A percentile compares a stretch with the other conserved stretches of the same genome.
Evolutionary conservation across 2,888 invertebrate species (phyloP).

Genomic region (Scaptomyza cyrtandrae): DNA sequence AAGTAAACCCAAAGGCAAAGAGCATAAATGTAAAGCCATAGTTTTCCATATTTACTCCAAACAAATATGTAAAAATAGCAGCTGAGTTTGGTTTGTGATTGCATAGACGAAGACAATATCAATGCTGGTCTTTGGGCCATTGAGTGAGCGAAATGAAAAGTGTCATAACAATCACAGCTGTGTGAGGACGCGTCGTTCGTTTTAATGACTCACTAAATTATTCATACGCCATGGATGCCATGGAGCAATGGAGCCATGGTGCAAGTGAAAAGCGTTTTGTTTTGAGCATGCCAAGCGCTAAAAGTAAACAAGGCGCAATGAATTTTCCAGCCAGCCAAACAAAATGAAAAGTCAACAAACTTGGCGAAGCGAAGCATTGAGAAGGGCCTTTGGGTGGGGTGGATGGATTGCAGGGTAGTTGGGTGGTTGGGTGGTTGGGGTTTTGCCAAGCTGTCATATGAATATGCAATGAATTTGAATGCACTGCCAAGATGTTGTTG

Average conservation of each 20-base stretch:
- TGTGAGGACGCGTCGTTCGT: slow-evolving; percentile 59
- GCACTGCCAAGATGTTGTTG: slow-evolving; percentile 74
- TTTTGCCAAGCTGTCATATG: slow-evolving; percentile 64
- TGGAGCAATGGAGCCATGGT: slow-evolving; percentile 58
- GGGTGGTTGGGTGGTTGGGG: slow-evolving; percentile 9
- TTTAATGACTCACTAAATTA: slow-evolving; percentile 80
- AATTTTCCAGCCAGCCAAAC: slow-evolving; percentile 76
- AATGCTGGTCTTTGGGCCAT: slow-evolving; percentile 49
- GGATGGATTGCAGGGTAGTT: neutral
- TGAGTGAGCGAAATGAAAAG: slow-evolving; percentile 72
- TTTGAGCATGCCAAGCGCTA: slow-evolving; percentile 77
- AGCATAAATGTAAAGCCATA: slow-evolving; percentile 5
- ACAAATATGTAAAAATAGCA: slow-evolving; percentile 25
- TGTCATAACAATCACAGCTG: slow-evolving; percentile 74
- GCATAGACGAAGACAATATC: slow-evolving; percentile 23
- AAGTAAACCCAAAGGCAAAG: slow-evolving; percentile 11
- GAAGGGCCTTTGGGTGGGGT: slow-evolving; percentile 19
- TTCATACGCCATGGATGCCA: slow-evolving; percentile 77
- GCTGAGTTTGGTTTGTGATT: slow-evolving; percentile 3
- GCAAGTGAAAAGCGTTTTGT: slow-evolving; percentile 75
- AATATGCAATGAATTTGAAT: slow-evolving; percentile 78
- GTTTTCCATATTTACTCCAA: slow-evolving; percentile 40
- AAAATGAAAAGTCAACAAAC: slow-evolving; percentile 81
- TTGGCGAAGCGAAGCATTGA: slow-evolving; percentile 56
- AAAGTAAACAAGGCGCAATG: slow-evolving; percentile 76